phyloP scores from a whole-genome alignment of 2,888 invertebrate species.

The Drosophila anomalata region DNA sequence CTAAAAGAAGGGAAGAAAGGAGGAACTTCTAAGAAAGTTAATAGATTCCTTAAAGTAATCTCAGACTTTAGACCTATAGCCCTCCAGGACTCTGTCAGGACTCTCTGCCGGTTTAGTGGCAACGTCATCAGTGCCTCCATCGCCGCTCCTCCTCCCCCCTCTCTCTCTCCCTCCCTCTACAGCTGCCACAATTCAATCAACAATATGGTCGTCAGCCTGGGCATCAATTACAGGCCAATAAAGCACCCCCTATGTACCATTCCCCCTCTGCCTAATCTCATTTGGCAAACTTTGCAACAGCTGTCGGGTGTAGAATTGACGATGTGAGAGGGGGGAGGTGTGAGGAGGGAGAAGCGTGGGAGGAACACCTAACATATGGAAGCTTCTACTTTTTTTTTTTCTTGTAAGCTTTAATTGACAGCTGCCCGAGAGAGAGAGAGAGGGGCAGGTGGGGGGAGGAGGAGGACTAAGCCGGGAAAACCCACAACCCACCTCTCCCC shows the following conservation, averaged over 20 bases:
- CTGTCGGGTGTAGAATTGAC: conserved; percentile 29
- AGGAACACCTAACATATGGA: conserved; percentile 45
- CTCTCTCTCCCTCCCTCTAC: no score
- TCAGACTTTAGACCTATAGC: no score
- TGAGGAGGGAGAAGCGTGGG: neutral
- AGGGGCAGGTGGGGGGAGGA: neutral
- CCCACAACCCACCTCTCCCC: conserved; percentile 15
- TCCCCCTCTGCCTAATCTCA: conserved; percentile 32
- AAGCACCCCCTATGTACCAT: neutral
- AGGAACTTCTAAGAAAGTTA: no score
- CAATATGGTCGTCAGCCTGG: conserved; percentile 49
- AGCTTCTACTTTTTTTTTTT: conserved; percentile 23
- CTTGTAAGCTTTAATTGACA: conserved; percentile 65
- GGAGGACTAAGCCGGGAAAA: conserved; percentile 20
- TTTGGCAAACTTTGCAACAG: conserved; percentile 47
- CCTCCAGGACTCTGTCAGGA: no score
- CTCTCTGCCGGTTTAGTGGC: conserved; percentile 7
- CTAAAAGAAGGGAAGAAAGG: no score
- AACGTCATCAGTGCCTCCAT: conserved; percentile 26
- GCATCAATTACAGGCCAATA: conserved; percentile 53
- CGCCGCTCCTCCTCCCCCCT: no score
- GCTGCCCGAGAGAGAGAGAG: conserved; percentile 19
- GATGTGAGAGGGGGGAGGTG: neutral
- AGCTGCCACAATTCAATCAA: conserved; percentile 39
- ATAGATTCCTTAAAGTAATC: no score